phyloP scores from a whole-genome alignment of 2,888 invertebrate genomes.

The Hololepta plana region DNA sequence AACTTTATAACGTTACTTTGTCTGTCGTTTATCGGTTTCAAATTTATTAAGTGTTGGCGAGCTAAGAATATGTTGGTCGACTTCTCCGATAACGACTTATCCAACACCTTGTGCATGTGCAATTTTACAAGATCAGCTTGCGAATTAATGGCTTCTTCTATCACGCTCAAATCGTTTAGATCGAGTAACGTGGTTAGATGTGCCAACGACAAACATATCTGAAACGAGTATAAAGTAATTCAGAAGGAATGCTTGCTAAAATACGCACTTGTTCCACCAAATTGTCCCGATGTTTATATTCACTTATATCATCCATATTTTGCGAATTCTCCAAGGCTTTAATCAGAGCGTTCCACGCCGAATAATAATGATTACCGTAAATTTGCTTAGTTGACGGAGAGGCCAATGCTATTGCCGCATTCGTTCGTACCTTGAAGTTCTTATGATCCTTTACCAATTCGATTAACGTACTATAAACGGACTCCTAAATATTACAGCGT shows the following conservation, averaged over 20 bases:
- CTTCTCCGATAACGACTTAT: conserved; percentile 27
- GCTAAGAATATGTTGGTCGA: conserved; percentile 21
- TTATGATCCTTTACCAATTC: conserved; percentile 50
- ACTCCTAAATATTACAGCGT: conserved; percentile 26
- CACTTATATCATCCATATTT: conserved; percentile 61
- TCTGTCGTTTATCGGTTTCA: too few relatives aligned
- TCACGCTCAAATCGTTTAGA: conserved; percentile 35
- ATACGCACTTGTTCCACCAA: conserved; percentile 60
- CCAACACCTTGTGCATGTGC: conserved; percentile 24
- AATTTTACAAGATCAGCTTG: conserved; percentile 25
- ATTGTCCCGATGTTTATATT: conserved; percentile 71
- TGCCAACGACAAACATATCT: conserved; percentile 57
- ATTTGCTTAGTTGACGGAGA: conserved; percentile 38
- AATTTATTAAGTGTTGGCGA: conserved; percentile 12
- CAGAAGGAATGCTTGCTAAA: conserved; percentile 3
- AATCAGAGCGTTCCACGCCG: conserved; percentile 53
- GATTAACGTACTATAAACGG: conserved; percentile 46
- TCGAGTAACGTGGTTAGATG: conserved; percentile 45
- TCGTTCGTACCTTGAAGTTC: conserved; percentile 82
- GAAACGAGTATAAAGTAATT: conserved; percentile 17
- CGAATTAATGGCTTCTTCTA: conserved; percentile 32
- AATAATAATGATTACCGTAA: conserved; percentile 42
- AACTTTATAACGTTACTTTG: too few relatives aligned
- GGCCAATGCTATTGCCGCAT: conserved; percentile 60
- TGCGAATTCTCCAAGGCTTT: conserved; percentile 60